Percentiles rank a stretch among this genome's conserved stretches.
These are phyloP conservation scores for Echinometra lucunter DNA, from an alignment of 53 echinoderm and acorn worm species.

Conservation along the genomic window DNA sequence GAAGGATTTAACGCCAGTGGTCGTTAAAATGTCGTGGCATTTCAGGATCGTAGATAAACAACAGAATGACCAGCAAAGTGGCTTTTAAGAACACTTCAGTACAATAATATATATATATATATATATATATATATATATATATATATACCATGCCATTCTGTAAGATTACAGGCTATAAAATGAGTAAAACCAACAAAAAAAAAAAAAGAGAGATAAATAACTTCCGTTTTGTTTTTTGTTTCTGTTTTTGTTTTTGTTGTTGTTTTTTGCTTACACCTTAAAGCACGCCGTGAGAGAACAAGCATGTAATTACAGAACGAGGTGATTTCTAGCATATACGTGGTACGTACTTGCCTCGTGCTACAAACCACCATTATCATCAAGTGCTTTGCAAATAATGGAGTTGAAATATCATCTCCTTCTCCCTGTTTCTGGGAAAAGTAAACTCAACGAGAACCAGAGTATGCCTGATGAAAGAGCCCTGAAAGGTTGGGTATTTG, in stretches of 20 bases:
- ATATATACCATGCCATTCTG: no score
- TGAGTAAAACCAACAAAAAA: no score
- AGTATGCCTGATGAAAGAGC: background rate
- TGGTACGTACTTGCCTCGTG: background rate
- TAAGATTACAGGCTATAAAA: no score
- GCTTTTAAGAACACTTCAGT: no score
- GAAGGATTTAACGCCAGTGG: background rate
- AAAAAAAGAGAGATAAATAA: no score
- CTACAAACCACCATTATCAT: slow-evolving; percentile 17
- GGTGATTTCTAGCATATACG: background rate
- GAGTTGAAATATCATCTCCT: background rate
- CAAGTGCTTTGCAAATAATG: slow-evolving; percentile 1
- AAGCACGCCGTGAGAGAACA: background rate
- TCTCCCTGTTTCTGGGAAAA: background rate
- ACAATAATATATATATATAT: no score
- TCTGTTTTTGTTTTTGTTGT: no score
- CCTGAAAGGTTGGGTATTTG: background rate
- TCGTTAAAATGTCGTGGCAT: background rate
- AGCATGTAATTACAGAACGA: background rate
- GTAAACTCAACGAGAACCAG: background rate
- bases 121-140: no score
- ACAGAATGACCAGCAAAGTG: background rate
- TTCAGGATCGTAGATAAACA: background rate
- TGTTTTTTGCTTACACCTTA: no score
- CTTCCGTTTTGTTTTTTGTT: no score